Evolutionary conservation across 2,888 invertebrate species (phyloP).

Genomic region (Dorcus parallelipipedus): DNA sequence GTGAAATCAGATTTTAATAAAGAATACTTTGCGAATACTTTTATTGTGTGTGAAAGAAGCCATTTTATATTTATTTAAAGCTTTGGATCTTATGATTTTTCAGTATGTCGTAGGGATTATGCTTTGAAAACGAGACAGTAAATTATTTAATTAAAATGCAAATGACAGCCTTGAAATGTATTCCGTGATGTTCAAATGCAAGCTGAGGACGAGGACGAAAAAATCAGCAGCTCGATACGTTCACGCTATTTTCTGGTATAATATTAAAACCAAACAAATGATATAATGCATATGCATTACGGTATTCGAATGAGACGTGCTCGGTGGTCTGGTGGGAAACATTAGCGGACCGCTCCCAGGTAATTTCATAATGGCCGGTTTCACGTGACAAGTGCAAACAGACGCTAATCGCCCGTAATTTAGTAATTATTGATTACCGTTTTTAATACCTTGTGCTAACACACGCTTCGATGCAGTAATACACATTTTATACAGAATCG

Average conservation of each 20-base stretch:
- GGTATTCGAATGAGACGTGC: conserved; percentile 16
- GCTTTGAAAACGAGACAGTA: background rate
- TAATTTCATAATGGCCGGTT: conserved; percentile 48
- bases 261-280: conserved; percentile 17
- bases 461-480: conserved; percentile 14
- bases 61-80: too few relatives aligned
- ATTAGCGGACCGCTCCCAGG: conserved; percentile 41
- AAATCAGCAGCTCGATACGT: too few relatives aligned
- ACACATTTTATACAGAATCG: background rate
- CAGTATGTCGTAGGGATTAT: too few relatives aligned
- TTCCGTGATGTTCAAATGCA: too few relatives aligned
- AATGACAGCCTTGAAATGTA: background rate
- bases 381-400: conserved; percentile 48
- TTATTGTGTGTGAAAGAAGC: too few relatives aligned
- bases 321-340: conserved; percentile 26
- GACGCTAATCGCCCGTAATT: conserved; percentile 46
- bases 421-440: conserved; percentile 45
- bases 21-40: too few relatives aligned
- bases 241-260: conserved; percentile 2
- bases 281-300: conserved; percentile 18
- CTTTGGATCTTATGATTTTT: too few relatives aligned
- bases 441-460: conserved; percentile 37
- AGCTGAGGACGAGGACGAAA: too few relatives aligned
- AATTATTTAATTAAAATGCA: background rate
- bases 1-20: too few relatives aligned